Percentiles rank a stretch among this genome's conserved stretches.
Conservation (phyloP, 1,140 invertebrate genomes). For the Megalonaias nervosa region DNA sequence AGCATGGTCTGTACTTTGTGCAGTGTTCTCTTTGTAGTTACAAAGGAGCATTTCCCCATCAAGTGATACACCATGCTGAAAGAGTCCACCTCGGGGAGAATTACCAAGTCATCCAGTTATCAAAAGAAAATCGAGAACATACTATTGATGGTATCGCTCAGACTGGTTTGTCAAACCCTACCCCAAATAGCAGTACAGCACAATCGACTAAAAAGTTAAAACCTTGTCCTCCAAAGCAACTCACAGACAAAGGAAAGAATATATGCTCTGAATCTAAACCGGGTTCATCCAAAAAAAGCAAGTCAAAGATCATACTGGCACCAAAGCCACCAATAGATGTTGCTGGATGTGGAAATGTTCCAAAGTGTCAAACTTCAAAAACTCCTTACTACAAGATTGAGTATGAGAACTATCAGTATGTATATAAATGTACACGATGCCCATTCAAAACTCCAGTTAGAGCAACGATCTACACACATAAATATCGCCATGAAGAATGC, state of each 20-base stretch:
- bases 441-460: constrained; percentile 29
- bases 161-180: no score
- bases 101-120: constrained; percentile 32
- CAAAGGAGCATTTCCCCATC: constrained; percentile 36
- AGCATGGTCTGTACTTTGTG: constrained; percentile 33
- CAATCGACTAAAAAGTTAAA: no score
- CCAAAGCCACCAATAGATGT: no score
- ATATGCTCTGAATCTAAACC: no score
- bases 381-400: constrained; percentile 33
- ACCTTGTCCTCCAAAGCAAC: no score
- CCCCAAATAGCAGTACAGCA: no score
- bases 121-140: constrained; percentile 22
- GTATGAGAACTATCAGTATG: constrained; percentile 27
- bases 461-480: constrained; percentile 34
- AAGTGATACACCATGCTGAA: constrained; percentile 30
- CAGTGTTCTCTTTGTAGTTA: constrained; percentile 35
- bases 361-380: constrained; percentile 34
- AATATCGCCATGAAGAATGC: constrained; percentile 32
- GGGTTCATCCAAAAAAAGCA: no score
- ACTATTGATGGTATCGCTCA: constrained; percentile 1
- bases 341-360: background rate
- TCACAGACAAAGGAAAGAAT: no score
- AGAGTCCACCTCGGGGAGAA: constrained; percentile 32
- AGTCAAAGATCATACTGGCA: no score
- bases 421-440: constrained; percentile 34